phyloP scores from a whole-genome alignment of 1,140 invertebrate species.

The Trypoxylus dichotomus region DNA sequence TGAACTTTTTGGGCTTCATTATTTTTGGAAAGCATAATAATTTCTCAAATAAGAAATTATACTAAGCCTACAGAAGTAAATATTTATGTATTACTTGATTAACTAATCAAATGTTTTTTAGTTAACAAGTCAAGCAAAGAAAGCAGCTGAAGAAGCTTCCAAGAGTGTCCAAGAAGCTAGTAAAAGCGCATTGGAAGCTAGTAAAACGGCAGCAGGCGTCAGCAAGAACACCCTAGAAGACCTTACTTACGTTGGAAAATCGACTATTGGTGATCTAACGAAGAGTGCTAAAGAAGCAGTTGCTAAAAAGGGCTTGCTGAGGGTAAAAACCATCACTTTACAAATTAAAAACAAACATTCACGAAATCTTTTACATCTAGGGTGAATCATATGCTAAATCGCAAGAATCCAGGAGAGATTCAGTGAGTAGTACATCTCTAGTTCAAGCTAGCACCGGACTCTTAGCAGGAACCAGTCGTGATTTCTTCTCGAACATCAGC shows the following conservation, averaged over 20 bases:
- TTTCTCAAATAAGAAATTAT: no score
- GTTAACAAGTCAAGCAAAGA: conserved; percentile 85
- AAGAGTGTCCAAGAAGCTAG: conserved; percentile 80
- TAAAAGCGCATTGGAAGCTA: conserved; percentile 82
- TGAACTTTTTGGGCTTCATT: neutral
- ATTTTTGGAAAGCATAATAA: no score
- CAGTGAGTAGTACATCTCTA: conserved; percentile 55
- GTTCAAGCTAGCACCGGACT: conserved; percentile 53
- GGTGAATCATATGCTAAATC: conserved; percentile 47
- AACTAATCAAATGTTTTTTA: conserved; percentile 45
- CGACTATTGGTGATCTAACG: conserved; percentile 84
- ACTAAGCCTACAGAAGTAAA: no score
- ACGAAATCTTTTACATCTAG: conserved; percentile 32
- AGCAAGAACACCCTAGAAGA: conserved; percentile 88
- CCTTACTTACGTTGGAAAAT: conserved; percentile 83
- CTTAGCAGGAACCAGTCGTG: conserved; percentile 63
- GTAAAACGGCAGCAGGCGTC: conserved; percentile 82
- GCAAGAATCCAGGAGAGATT: conserved; percentile 40
- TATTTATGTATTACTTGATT: no score
- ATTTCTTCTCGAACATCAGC: conserved; percentile 88
- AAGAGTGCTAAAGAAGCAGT: conserved; percentile 88
- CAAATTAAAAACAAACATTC: neutral
- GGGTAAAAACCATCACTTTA: conserved; percentile 57
- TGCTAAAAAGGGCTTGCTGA: conserved; percentile 80
- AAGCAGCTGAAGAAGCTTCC: conserved; percentile 82